A percentile compares a stretch with the other conserved stretches of the same genome.
These are phyloP conservation scores for Anodontia alba DNA, from an alignment of 2,888 invertebrate species.

Conservation along the genomic window DNA sequence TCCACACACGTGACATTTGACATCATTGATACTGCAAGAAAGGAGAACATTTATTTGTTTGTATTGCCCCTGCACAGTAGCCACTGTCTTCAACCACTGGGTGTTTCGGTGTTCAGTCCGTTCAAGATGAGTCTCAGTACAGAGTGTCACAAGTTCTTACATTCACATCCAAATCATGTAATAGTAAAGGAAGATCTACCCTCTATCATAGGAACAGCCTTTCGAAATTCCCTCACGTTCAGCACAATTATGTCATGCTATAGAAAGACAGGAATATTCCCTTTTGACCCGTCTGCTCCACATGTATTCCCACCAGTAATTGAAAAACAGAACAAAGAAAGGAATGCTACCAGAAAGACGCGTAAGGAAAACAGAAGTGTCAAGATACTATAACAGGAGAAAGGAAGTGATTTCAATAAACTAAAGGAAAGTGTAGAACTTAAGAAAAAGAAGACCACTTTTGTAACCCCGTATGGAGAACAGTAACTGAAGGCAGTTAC, in stretches of 20 bases:
- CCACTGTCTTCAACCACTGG: no score
- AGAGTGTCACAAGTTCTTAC: no score
- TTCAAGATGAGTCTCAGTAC: constrained; percentile 38
- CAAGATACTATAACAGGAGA: constrained; percentile 22
- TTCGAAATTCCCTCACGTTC: constrained; percentile 18
- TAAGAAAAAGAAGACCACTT: constrained; percentile 19
- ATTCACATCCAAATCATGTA: no score
- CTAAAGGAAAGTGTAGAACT: no score
- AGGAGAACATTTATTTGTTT: constrained; percentile 27
- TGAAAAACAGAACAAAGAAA: background rate
- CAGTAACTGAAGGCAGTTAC: no score
- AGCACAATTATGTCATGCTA: constrained; percentile 30
- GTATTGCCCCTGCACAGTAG: no score
- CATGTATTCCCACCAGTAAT: constrained; percentile 4
- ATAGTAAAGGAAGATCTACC: constrained; percentile 36
- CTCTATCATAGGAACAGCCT: constrained; percentile 12
- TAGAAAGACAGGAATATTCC: constrained; percentile 23
- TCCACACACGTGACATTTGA: no score
- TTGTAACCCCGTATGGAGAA: constrained; percentile 39
- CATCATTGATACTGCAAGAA: constrained; percentile 34
- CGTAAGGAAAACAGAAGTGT: constrained; percentile 34
- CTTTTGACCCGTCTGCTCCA: no score
- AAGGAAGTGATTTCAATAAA: constrained; percentile 1
- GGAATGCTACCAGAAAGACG: constrained; percentile 22
- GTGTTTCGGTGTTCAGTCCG: constrained; percentile 39